These are phyloP conservation scores for Drosophila setosimentum DNA, from an alignment of 2,888 invertebrate genomes.

Conservation along the genomic window DNA sequence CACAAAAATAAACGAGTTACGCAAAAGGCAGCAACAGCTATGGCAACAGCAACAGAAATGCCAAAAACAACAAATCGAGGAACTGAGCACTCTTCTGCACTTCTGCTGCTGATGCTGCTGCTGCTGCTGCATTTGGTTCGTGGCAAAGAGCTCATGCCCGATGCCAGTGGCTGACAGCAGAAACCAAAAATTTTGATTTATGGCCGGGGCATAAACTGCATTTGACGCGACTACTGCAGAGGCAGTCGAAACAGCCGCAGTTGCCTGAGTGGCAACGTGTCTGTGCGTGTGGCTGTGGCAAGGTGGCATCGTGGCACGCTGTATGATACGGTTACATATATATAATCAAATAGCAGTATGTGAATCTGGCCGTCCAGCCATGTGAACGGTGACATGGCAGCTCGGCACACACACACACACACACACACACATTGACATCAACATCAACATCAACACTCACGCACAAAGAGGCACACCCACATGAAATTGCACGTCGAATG, in stretches of 20 bases:
- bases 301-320: slow-evolving; percentile 32
- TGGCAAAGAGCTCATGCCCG: slow-evolving; percentile 60
- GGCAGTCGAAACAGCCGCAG: slow-evolving; percentile 30
- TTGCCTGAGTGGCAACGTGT: slow-evolving; percentile 19
- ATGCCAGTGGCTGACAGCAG: slow-evolving; percentile 80
- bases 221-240: slow-evolving; percentile 68
- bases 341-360: slow-evolving; percentile 70
- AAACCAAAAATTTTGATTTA: slow-evolving; percentile 83
- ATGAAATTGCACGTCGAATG: slow-evolving; percentile 55
- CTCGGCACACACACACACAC: slow-evolving; percentile 30
- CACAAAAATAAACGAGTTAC: slow-evolving; percentile 80
- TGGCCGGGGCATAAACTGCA: slow-evolving; percentile 80
- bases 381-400: slow-evolving; percentile 76
- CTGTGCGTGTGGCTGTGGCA: slow-evolving; percentile 23
- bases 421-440: not conserved
- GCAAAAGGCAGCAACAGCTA: slow-evolving; percentile 43
- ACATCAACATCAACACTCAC: slow-evolving; percentile 7
- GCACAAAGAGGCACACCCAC: not conserved
- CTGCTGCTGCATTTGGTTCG: slow-evolving; percentile 8
- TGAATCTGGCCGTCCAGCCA: slow-evolving; percentile 65
- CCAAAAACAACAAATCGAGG: slow-evolving; percentile 3
- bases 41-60: slow-evolving; percentile 1
- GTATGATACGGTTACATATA: slow-evolving; percentile 63
- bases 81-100: slow-evolving; percentile 15
- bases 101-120: slow-evolving; percentile 13